These are phyloP conservation scores for Daubentonia madagascariensis DNA, from an alignment of 2,113 vertebrate genomes.

Conservation along the genomic window DNA sequence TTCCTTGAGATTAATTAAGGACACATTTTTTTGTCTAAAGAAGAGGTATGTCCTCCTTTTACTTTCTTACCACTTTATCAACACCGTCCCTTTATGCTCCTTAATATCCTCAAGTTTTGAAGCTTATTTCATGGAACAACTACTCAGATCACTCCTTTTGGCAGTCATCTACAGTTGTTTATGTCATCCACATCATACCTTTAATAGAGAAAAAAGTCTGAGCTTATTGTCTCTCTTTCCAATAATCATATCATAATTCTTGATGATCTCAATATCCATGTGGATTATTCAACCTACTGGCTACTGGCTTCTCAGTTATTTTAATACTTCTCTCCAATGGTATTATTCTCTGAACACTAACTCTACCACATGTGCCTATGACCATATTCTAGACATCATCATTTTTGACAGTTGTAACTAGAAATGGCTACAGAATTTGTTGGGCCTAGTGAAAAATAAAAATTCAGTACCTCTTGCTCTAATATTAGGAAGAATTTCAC, in stretches of 20 bases:
- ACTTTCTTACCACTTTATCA: neutral
- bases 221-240: neutral
- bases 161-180: neutral
- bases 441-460: neutral
- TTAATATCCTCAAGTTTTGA: neutral
- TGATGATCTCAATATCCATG: neutral
- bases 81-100: neutral
- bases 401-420: neutral
- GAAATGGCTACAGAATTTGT: neutral
- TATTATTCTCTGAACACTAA: neutral
- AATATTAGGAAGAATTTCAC: neutral
- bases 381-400: neutral
- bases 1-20: neutral
- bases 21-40: neutral
- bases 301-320: neutral
- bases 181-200: neutral
- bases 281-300: too few species aligned
- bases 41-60: neutral
- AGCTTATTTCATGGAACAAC: neutral
- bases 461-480: neutral
- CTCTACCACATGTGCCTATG: neutral
- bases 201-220: neutral
- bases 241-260: neutral
- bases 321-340: neutral
- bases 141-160: neutral